phyloP scores from a whole-genome alignment of 2,113 vertebrate genomes.

The Pionites leucogaster region DNA sequence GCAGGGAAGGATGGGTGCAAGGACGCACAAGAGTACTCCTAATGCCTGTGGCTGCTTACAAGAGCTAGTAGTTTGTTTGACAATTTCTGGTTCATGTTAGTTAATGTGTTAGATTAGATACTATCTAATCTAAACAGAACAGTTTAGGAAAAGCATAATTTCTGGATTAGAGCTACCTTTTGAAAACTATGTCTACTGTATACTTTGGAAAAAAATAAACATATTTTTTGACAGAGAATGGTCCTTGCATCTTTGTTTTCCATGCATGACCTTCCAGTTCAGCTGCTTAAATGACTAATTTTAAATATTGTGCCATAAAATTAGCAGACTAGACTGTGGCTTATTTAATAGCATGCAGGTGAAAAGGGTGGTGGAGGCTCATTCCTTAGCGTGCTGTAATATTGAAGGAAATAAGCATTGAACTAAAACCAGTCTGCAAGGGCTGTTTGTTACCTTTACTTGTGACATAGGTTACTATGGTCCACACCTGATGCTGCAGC shows the following conservation, averaged over 20 bases:
- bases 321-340: not conserved
- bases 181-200: not conserved
- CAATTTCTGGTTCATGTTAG: not conserved
- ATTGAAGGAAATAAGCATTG: not conserved
- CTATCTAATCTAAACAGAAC: not conserved
- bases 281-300: not conserved
- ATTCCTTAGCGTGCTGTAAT: not conserved
- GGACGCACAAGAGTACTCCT: not conserved
- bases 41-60: not conserved
- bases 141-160: not conserved
- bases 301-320: not conserved
- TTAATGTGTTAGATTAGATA: not conserved
- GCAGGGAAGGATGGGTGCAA: not conserved
- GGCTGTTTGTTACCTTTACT: not conserved
- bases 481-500: not conserved
- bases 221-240: not conserved
- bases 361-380: not conserved
- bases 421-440: not conserved
- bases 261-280: not conserved
- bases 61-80: not conserved
- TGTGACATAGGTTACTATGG: not conserved
- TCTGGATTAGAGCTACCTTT: not conserved
- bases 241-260: not conserved
- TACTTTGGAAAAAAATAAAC: not conserved
- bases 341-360: not conserved